Evolutionary conservation across 1,140 invertebrate genomes (phyloP).

Genomic region (Wasmannia auropunctata): DNA sequence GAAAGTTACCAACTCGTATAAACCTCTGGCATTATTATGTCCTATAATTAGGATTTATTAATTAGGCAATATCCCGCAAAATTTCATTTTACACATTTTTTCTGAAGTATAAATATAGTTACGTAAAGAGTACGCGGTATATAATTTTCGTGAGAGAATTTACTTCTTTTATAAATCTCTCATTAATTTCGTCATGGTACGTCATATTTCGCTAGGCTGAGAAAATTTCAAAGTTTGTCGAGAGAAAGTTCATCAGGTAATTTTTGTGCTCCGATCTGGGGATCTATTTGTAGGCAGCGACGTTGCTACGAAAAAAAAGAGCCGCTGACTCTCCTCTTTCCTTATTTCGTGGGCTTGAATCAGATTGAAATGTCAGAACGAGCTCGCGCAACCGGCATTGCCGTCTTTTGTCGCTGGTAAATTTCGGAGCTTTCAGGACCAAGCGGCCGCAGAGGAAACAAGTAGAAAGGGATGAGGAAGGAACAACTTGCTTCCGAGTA

Average conservation of each 20-base stretch:
- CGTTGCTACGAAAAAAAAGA: neutral
- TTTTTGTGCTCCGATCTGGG: slow-evolving; percentile 20
- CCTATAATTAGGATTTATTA: neutral
- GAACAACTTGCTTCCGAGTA: neutral
- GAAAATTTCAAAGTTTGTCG: neutral
- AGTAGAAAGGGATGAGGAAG: neutral
- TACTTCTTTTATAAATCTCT: neutral
- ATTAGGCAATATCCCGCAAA: neutral
- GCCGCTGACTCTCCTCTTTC: neutral
- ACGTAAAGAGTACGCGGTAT: neutral
- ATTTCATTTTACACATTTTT: neutral
- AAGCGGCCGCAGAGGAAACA: neutral
- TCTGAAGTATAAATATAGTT: neutral
- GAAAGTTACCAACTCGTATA: neutral
- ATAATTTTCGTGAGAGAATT: neutral
- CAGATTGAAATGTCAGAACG: slow-evolving; percentile 57
- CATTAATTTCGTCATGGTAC: slow-evolving; percentile 12
- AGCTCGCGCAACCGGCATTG: neutral
- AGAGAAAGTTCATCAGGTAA: neutral
- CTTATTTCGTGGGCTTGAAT: slow-evolving; percentile 33
- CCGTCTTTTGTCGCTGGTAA: slow-evolving; percentile 30
- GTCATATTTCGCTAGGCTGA: neutral
- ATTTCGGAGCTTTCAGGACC: slow-evolving; percentile 40
- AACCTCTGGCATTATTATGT: neutral
- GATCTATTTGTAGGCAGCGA: slow-evolving; percentile 27